phyloP scores from a whole-genome alignment of 2,797 vertebrate species.

The Mus spretus region DNA sequence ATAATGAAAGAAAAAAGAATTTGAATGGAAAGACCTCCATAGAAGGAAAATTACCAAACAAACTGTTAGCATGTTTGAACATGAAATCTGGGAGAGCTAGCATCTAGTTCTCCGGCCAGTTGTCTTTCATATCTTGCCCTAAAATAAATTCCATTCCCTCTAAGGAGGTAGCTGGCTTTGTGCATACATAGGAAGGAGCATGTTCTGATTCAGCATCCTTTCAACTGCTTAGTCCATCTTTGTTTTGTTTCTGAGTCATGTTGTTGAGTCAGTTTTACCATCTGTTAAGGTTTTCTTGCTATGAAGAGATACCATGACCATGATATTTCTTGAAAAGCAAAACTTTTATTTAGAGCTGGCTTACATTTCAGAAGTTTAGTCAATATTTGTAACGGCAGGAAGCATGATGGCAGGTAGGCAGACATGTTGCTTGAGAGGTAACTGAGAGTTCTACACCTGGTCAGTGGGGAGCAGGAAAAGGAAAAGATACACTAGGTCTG shows the following conservation, averaged over 20 bases:
- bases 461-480: background rate
- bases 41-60: background rate
- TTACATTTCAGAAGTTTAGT: background rate
- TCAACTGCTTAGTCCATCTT: background rate
- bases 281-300: background rate
- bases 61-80: background rate
- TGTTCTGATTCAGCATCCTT: background rate
- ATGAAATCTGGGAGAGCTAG: background rate
- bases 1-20: background rate
- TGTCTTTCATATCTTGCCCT: background rate
- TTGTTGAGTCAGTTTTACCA: background rate
- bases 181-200: rapidly evolving
- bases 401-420: background rate
- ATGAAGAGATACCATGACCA: background rate
- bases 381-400: background rate
- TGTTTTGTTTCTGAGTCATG: background rate
- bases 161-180: background rate
- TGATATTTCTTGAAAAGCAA: background rate
- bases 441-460: background rate
- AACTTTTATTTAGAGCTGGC: background rate
- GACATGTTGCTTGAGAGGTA: background rate
- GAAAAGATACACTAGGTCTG: background rate
- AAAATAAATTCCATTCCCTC: background rate
- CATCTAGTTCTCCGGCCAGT: background rate
- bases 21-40: background rate